A percentile compares a stretch with the other conserved stretches of the same genome.
These are phyloP conservation scores for Whitmania pigra DNA, from an alignment of 1,140 invertebrate species.

Conservation along the genomic window DNA sequence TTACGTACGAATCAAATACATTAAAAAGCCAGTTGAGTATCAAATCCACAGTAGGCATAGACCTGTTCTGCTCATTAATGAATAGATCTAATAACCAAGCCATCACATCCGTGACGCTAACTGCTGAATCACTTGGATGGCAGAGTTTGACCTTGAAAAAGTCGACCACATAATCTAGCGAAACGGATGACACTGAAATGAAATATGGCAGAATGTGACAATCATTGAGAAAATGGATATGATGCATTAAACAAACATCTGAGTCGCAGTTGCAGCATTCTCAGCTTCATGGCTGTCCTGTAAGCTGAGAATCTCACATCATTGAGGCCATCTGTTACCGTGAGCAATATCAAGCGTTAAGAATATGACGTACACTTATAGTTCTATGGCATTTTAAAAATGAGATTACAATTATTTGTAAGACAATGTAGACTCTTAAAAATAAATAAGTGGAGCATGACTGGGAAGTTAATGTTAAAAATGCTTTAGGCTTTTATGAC, in stretches of 20 bases:
- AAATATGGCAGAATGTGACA: neutral
- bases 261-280: conserved; percentile 74
- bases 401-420: no score
- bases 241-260: conserved; percentile 45
- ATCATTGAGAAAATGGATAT: neutral
- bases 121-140: conserved; percentile 1
- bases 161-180: neutral
- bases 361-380: no score
- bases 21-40: conserved; percentile 95
- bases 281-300: conserved; percentile 88
- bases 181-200: neutral
- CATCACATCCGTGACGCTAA: neutral
- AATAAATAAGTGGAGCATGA: no score
- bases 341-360: neutral
- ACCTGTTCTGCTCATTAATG: neutral
- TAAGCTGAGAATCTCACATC: conserved; percentile 96
- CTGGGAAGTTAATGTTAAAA: no score
- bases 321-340: conserved; percentile 69
- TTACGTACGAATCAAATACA: conserved; percentile 75
- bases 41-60: conserved; percentile 60
- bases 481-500: no score
- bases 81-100: neutral
- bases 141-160: neutral
- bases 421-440: no score
- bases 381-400: no score